These are phyloP conservation scores for Frankliniella intonsa DNA, from an alignment of 2,888 invertebrate species.

Conservation along the genomic window DNA sequence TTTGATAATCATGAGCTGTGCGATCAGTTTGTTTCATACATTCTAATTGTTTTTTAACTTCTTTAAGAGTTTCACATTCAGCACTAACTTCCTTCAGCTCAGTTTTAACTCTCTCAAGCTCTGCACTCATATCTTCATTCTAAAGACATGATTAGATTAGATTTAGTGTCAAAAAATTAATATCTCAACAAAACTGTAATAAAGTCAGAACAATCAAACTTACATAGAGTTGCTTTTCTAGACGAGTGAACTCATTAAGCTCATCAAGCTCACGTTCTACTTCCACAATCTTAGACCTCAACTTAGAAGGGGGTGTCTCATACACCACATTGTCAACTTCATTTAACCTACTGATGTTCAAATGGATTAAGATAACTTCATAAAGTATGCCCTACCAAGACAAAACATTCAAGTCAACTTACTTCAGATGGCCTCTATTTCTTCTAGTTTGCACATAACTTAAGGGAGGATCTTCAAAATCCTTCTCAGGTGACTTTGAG, in stretches of 20 bases:
- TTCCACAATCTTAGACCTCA: slow-evolving; percentile 49
- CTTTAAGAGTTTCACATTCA: background rate
- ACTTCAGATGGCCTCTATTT: background rate
- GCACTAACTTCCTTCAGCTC: background rate
- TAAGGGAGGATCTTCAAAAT: slow-evolving; percentile 33
- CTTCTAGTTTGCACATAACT: slow-evolving; percentile 32
- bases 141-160: background rate
- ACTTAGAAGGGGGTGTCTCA: slow-evolving; percentile 50
- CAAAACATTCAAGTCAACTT: slow-evolving; percentile 18
- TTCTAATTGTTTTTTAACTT: background rate
- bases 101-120: background rate
- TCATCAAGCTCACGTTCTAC: slow-evolving; percentile 54
- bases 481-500: slow-evolving; percentile 22
- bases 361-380: slow-evolving; percentile 35
- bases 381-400: slow-evolving; percentile 25
- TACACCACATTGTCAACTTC: slow-evolving; percentile 38
- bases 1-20: background rate
- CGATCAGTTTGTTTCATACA: background rate
- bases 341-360: slow-evolving; percentile 41
- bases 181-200: background rate
- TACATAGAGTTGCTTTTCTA: slow-evolving; percentile 53
- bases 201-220: background rate
- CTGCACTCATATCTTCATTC: background rate
- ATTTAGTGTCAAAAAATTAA: background rate
- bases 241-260: slow-evolving; percentile 55